Evolutionary conservation across 2,888 invertebrate species (phyloP).

Genomic region (Mallateleia sp.): DNA sequence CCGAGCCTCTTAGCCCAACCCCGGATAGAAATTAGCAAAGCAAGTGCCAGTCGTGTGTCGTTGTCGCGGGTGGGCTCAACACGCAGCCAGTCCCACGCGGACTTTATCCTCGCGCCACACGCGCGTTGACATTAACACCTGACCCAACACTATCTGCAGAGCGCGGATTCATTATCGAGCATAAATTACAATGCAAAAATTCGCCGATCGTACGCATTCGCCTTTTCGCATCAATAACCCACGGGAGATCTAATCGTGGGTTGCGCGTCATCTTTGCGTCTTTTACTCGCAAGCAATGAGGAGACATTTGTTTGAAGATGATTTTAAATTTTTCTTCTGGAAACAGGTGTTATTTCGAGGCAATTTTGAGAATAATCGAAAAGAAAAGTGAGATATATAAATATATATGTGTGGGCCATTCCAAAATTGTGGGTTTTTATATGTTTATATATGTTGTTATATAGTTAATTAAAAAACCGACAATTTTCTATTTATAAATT

Average conservation of each 20-base stretch:
- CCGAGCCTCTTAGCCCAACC: constrained; percentile 18
- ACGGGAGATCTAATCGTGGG: constrained; percentile 40
- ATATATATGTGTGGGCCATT: too few relatives aligned
- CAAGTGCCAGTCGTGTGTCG: constrained; percentile 67
- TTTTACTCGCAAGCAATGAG: background rate
- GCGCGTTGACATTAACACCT: constrained; percentile 86
- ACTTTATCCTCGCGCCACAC: constrained; percentile 70
- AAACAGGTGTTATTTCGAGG: too few relatives aligned
- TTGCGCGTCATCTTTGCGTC: constrained; percentile 37
- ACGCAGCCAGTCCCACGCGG: constrained; percentile 73
- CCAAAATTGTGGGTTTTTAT: too few relatives aligned
- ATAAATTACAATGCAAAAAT: constrained; percentile 85
- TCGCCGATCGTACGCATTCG: constrained; percentile 68
- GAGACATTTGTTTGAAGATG: too few relatives aligned
- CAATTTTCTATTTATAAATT: too few relatives aligned
- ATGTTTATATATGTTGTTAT: too few relatives aligned
- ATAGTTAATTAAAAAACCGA: too few relatives aligned
- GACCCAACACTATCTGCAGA: constrained; percentile 85
- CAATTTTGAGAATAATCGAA: too few relatives aligned
- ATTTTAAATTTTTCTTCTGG: too few relatives aligned
- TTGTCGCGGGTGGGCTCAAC: constrained; percentile 75
- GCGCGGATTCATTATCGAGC: constrained; percentile 86
- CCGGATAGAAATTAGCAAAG: constrained; percentile 59
- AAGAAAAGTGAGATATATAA: too few relatives aligned
- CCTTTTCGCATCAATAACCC: constrained; percentile 56